Evolutionary conservation across 2,797 vertebrate genomes (phyloP).

Genomic region (Knipowitschia caucasica): DNA sequence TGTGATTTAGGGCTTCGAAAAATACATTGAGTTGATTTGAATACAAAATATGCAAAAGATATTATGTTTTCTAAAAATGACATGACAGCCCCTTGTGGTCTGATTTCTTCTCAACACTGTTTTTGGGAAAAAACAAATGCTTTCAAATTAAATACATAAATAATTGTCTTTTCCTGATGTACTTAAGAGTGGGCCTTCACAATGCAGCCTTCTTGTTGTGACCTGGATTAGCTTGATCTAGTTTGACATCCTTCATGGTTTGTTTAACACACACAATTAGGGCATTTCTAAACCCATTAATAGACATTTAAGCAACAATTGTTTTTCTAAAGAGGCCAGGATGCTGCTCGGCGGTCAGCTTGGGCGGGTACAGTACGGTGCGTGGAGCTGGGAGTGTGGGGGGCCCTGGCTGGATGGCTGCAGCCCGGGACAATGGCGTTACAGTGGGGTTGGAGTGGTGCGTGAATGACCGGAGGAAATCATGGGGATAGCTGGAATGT

Average conservation of each 20-base stretch:
- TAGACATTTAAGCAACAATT: not conserved
- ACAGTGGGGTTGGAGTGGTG: conserved; percentile 69
- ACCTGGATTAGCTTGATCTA: not conserved
- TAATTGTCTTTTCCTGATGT: no score
- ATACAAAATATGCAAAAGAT: no score
- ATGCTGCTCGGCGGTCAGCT: conserved; percentile 59
- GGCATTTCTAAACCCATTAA: not conserved
- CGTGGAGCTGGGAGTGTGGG: conserved; percentile 57
- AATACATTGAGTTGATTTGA: no score
- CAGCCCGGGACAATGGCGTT: conserved; percentile 70
- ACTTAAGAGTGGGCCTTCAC: not conserved
- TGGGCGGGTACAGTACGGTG: conserved; percentile 63
- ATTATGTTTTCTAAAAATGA: no score
- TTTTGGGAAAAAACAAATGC: no score
- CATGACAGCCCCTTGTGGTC: no score
- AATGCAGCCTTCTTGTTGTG: not conserved
- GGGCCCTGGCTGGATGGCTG: conserved; percentile 55
- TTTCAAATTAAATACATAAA: no score
- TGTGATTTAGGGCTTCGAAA: no score
- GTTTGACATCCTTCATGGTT: not conserved
- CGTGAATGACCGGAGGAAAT: conserved; percentile 81
- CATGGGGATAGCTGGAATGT: conserved; percentile 83
- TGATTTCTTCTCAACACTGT: not conserved
- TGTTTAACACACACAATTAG: not conserved
- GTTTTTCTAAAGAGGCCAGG: not conserved